These are phyloP conservation scores for Misgurnus mizolepis DNA, from an alignment of 2,113 vertebrate species.

Conservation along the genomic window DNA sequence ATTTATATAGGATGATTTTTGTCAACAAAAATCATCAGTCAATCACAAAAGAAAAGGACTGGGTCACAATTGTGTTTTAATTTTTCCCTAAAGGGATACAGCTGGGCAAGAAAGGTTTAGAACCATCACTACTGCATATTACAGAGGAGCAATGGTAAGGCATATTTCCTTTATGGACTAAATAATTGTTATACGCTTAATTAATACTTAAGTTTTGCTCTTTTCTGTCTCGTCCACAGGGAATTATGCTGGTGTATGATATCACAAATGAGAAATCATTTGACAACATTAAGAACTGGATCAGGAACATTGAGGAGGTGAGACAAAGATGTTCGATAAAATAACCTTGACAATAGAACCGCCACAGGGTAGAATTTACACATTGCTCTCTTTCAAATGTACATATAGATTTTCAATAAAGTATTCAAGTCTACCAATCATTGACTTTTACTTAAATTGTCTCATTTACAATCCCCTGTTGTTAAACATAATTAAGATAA, in stretches of 20 bases:
- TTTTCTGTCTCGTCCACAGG: slow-evolving; percentile 71
- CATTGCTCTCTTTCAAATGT: too few relatives aligned
- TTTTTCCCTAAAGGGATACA: slow-evolving; percentile 75
- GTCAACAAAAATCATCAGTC: too few relatives aligned
- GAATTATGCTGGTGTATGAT: slow-evolving; percentile 97
- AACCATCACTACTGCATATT: slow-evolving; percentile 88
- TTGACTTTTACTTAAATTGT: too few relatives aligned
- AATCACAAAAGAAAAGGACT: too few relatives aligned
- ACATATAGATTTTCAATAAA: too few relatives aligned
- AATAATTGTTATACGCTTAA: not conserved
- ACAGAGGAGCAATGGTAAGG: slow-evolving; percentile 86
- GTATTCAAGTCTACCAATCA: too few relatives aligned
- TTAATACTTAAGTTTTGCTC: not conserved
- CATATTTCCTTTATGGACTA: not conserved
- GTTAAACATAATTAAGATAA: too few relatives aligned
- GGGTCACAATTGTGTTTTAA: not conserved
- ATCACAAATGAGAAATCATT: slow-evolving; percentile 98
- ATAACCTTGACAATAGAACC: not conserved
- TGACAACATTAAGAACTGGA: slow-evolving; percentile 99
- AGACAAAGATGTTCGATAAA: slow-evolving; percentile 7
- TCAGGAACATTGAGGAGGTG: slow-evolving; percentile 97
- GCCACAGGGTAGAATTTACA: too few relatives aligned
- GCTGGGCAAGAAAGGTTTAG: slow-evolving; percentile 87
- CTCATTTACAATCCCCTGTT: too few relatives aligned
- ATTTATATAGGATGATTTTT: too few relatives aligned